phyloP scores from a whole-genome alignment of 1,140 invertebrate species.

The Zaprionus kolodkinae region DNA sequence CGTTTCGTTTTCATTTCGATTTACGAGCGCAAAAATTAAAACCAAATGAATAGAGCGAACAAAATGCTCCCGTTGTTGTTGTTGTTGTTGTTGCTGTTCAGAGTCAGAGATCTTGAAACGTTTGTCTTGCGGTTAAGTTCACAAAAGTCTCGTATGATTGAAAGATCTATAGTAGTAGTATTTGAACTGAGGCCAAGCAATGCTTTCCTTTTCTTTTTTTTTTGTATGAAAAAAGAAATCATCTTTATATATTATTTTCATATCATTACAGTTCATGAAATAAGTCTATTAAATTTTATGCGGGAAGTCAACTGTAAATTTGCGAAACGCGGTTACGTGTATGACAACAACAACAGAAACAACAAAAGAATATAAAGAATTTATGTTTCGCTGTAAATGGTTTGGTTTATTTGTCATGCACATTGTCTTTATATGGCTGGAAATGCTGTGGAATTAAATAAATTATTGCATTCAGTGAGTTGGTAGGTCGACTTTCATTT shows the following conservation, averaged over 20 bases:
- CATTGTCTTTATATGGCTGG: conserved; percentile 74
- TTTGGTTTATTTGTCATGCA: conserved; percentile 63
- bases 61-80: conserved; percentile 64
- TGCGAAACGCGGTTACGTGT: conserved; percentile 7
- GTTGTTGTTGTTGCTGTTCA: conserved; percentile 28
- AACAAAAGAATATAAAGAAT: conserved; percentile 26
- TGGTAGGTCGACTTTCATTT: conserved; percentile 65
- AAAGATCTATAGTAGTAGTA: conserved; percentile 1
- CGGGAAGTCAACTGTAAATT: conserved; percentile 9
- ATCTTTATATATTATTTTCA: conserved; percentile 15
- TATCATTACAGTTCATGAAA: conserved; percentile 24
- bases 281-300: conserved; percentile 35
- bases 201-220: neutral
- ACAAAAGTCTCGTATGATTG: conserved; percentile 3
- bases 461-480: conserved; percentile 64
- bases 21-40: conserved; percentile 78
- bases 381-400: conserved; percentile 65
- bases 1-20: conserved; percentile 82
- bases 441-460: conserved; percentile 75
- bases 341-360: conserved; percentile 2
- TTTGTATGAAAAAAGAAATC: conserved; percentile 11
- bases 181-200: neutral
- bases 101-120: conserved; percentile 62
- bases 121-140: conserved; percentile 37
- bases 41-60: conserved; percentile 64